phyloP scores from a whole-genome alignment of 2,888 invertebrate species.

The Stomorhina lunata region DNA sequence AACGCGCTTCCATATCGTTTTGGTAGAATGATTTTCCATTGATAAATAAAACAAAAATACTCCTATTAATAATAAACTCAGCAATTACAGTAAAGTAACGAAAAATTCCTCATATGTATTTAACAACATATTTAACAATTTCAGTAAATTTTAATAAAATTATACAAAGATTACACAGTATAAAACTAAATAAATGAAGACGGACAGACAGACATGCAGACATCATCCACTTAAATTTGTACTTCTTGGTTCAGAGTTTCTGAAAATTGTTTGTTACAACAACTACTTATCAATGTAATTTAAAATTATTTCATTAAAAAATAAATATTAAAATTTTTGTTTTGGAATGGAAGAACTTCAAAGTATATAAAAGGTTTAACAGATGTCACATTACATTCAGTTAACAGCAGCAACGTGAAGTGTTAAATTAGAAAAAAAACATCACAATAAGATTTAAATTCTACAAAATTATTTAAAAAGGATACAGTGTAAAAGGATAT shows the following conservation, averaged over 20 bases:
- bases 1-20: constrained; percentile 43
- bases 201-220: background rate
- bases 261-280: constrained; percentile 42
- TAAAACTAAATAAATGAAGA: too few species aligned
- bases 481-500: background rate
- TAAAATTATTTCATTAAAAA: constrained; percentile 23
- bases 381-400: constrained; percentile 20
- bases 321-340: background rate
- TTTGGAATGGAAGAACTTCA: background rate
- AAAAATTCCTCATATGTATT: background rate
- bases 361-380: constrained; percentile 47
- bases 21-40: constrained; percentile 70
- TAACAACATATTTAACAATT: background rate
- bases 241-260: constrained; percentile 57
- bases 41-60: background rate
- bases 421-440: background rate
- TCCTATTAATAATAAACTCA: constrained; percentile 2
- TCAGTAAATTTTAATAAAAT: background rate
- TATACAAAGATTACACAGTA: background rate
- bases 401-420: constrained; percentile 13
- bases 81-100: constrained; percentile 12
- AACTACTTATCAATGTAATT: background rate
- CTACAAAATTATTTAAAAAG: background rate
- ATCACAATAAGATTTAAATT: background rate
- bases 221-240: constrained; percentile 37